A percentile compares a stretch with the other conserved stretches of the same genome.
phyloP scores from a whole-genome alignment of 2,888 invertebrate species.

The Asteroscopus sphinx region DNA sequence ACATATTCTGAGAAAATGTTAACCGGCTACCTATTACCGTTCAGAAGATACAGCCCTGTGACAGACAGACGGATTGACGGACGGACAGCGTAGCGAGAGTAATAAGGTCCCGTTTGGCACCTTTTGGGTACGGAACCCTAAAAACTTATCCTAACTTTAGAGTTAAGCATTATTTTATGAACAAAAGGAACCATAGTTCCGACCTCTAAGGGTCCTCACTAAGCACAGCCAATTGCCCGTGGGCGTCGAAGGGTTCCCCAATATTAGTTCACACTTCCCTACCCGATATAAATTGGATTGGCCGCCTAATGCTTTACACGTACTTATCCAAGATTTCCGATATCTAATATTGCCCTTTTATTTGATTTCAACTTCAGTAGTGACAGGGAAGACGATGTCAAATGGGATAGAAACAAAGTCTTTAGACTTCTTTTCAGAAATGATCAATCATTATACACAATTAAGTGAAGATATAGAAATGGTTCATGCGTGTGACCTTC shows the following conservation, averaged over 20 bases:
- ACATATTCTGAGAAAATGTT: no score
- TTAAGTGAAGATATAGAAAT: background rate
- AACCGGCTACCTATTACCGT: no score
- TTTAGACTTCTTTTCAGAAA: background rate
- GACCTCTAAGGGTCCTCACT: slow-evolving; percentile 18
- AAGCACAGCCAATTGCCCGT: slow-evolving; percentile 43
- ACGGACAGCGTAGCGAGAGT: no score
- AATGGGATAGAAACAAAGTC: slow-evolving; percentile 1
- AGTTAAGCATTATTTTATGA: slow-evolving; percentile 3
- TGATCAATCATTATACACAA: background rate
- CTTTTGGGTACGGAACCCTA: no score
- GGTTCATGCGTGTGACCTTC: no score
- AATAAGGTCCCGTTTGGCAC: no score
- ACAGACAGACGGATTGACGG: no score
- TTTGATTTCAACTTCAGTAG: slow-evolving; percentile 35
- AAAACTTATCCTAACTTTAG: no score
- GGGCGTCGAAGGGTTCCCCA: slow-evolving; percentile 56
- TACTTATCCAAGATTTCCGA: slow-evolving; percentile 59
- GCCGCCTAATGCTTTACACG: slow-evolving; percentile 59
- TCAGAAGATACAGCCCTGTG: no score
- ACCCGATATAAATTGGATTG: slow-evolving; percentile 65
- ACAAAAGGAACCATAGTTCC: slow-evolving; percentile 20
- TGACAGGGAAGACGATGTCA: slow-evolving; percentile 6
- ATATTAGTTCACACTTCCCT: slow-evolving; percentile 57
- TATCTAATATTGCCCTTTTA: slow-evolving; percentile 57